Base-by-base conservation (phyloP, 37 sponge, comb jelly and placozoan genomes). In the Mnemiopsis leidyi region DNA sequence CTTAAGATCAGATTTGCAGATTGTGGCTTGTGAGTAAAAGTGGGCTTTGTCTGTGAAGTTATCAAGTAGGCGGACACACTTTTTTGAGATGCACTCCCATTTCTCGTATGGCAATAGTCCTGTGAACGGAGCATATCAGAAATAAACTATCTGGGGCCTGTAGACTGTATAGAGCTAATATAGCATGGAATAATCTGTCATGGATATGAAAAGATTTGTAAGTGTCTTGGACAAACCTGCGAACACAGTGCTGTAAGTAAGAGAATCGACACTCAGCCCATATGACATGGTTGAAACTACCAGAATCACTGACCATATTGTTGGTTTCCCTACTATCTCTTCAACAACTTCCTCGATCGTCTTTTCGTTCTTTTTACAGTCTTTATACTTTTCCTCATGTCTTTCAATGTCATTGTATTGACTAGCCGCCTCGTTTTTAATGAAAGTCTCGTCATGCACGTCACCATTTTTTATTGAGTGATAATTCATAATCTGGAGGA, bases 1-100 rank as follows among this genome's bases (percentile, higher is more conserved):
- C 79, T 77, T 77, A 33, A 77, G 16, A 32, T 34, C 18, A 16
- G 79, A 77, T 1, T 77, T 32, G 33, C 79, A 77, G 1, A 77
- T 33, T 5, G 32, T 32, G 18, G 30, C 33, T 36, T 32, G 1
- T 31, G 32, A 34, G 79, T 77, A 77, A 32, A 77, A 77, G 35
- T 77, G 9, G 5, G 61, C 13, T 48, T 77, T 31, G 33, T 77
- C 79, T 34, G 79, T 77, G 79, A 18, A 77, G 79, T 77, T 77
- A 13, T 77, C 1, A 1, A 31, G 33, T 20, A 77, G 32, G 20
- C 33, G 20, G 0, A 0, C 18, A 20, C 79, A 77, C 32, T 33
- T 0, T 31, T 28, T 34, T 5, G 79, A 77, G 0, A 32, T 18
- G 18, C 79, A 77, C 16, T 32, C 35, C 79, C 79, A 77, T 9